Percentiles rank a stretch among this genome's conserved stretches.
Evolutionary conservation across 2,888 invertebrate genomes (phyloP).

Genomic region (Mantis religiosa): DNA sequence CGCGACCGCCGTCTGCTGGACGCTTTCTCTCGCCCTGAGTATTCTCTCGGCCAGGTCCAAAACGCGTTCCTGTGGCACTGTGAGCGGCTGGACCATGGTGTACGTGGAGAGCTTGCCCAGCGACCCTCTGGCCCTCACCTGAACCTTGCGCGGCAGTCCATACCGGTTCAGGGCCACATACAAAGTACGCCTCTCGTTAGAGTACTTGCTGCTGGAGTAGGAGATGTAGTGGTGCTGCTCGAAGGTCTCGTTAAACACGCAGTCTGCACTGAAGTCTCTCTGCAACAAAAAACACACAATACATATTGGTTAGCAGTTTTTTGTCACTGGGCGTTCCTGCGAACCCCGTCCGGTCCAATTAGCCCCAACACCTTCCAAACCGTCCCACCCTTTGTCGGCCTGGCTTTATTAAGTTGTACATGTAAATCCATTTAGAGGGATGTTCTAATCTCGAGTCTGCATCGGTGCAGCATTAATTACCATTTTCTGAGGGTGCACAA

Average conservation of each 20-base stretch:
- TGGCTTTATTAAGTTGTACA: too few species aligned
- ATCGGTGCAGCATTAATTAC: too few species aligned
- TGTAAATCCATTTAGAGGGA: too few species aligned
- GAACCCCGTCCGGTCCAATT: too few species aligned
- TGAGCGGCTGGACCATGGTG: constrained; percentile 64
- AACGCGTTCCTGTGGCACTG: constrained; percentile 51
- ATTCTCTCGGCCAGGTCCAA: constrained; percentile 43
- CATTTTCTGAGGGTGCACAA: too few species aligned
- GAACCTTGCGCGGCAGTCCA: constrained; percentile 68
- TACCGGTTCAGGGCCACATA: constrained; percentile 73
- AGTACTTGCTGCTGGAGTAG: constrained; percentile 72
- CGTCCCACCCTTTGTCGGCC: too few species aligned
- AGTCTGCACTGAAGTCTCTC: constrained; percentile 76
- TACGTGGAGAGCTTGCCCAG: constrained; percentile 72
- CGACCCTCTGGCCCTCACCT: constrained; percentile 61
- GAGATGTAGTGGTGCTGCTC: constrained; percentile 82
- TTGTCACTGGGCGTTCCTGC: neutral
- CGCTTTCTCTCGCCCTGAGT: constrained; percentile 15
- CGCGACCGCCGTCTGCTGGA: neutral
- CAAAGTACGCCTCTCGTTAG: constrained; percentile 61
- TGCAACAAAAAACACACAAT: constrained; percentile 56
- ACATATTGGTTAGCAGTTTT: neutral
- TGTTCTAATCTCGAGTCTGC: too few species aligned
- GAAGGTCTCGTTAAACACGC: constrained; percentile 82
- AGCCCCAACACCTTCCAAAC: too few species aligned